Conservation (phyloP, 2,113 vertebrate species). For the Chascanopsetta lugubris region DNA sequence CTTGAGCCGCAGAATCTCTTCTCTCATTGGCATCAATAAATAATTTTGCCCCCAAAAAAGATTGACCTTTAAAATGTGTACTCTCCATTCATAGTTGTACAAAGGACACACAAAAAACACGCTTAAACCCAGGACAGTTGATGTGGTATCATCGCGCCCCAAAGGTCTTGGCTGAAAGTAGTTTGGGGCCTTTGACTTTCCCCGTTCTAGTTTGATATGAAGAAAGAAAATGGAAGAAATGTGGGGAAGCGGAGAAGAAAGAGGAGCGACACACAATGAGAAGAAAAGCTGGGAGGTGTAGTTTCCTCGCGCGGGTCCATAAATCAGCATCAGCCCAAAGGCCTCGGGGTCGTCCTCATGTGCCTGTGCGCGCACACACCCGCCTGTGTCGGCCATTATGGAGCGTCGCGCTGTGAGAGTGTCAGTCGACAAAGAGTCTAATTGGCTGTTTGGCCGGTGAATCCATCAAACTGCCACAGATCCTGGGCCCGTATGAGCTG, state of each 20-base stretch:
- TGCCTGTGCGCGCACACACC: slow-evolving; percentile 39
- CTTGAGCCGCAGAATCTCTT: too few relatives aligned
- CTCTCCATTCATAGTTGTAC: slow-evolving; percentile 18
- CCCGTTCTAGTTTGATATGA: slow-evolving; percentile 39
- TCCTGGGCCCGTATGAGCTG: slow-evolving; percentile 55
- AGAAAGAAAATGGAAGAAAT: neutral
- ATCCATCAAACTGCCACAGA: slow-evolving; percentile 75
- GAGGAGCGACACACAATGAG: slow-evolving; percentile 34
- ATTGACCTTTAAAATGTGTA: too few relatives aligned
- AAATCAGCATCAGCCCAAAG: slow-evolving; percentile 74
- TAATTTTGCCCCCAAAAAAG: too few relatives aligned
- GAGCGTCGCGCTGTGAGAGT: slow-evolving; percentile 69
- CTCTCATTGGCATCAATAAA: too few relatives aligned
- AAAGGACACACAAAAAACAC: slow-evolving; percentile 21
- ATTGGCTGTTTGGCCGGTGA: slow-evolving; percentile 77
- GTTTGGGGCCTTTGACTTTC: slow-evolving; percentile 46
- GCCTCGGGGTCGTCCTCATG: slow-evolving; percentile 73
- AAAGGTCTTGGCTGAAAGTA: slow-evolving; percentile 54
- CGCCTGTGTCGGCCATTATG: slow-evolving; percentile 64
- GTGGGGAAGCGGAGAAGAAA: slow-evolving; percentile 24
- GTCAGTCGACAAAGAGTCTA: slow-evolving; percentile 76
- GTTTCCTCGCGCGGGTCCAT: slow-evolving; percentile 57
- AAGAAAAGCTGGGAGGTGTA: slow-evolving; percentile 55
- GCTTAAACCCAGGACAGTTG: slow-evolving; percentile 43
- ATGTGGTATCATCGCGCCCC: slow-evolving; percentile 45